Conservation (phyloP, 2,888 invertebrate genomes). For the Eledona agricola region DNA sequence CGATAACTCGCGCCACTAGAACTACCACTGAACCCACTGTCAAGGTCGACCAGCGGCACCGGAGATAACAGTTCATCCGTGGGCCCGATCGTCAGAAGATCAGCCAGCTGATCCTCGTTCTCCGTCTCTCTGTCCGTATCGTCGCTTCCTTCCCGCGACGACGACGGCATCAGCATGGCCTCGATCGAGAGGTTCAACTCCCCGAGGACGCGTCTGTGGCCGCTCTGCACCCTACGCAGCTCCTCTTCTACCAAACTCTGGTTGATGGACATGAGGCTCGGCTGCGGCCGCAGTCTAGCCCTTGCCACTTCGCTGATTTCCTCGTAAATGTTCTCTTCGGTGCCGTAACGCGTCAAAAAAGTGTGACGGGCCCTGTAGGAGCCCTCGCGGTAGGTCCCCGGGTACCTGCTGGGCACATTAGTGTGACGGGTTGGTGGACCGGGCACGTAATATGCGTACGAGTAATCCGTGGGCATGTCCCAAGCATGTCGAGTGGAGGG, state of each 20-base stretch:
- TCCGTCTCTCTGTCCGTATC: constrained; percentile 71
- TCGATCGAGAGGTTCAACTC: constrained; percentile 87
- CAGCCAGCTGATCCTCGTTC: constrained; percentile 70
- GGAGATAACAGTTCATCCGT: constrained; percentile 78
- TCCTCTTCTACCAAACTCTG: constrained; percentile 84
- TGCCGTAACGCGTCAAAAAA: constrained; percentile 81
- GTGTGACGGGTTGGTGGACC: constrained; percentile 70
- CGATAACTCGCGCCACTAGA: constrained; percentile 82
- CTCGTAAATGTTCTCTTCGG: constrained; percentile 85
- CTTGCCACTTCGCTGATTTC: constrained; percentile 74
- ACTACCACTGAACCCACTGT: constrained; percentile 85
- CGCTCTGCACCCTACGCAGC: constrained; percentile 82
- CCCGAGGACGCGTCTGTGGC: constrained; percentile 83
- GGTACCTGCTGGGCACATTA: constrained; percentile 67
- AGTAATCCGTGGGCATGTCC: constrained; percentile 70
- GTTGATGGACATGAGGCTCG: constrained; percentile 67
- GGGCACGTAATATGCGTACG: constrained; percentile 84
- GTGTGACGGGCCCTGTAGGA: constrained; percentile 66
- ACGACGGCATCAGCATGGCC: constrained; percentile 89
- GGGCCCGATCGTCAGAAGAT: constrained; percentile 74
- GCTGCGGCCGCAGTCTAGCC: constrained; percentile 46
- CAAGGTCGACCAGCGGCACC: constrained; percentile 71
- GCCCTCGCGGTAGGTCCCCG: constrained; percentile 56
- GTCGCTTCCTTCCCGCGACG: constrained; percentile 67
- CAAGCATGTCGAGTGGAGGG: constrained; percentile 52